Percentiles rank a stretch among this genome's conserved stretches.
Evolutionary conservation across 1,140 invertebrate genomes (phyloP).

Genomic region (Rhagoletis zephyria): DNA sequence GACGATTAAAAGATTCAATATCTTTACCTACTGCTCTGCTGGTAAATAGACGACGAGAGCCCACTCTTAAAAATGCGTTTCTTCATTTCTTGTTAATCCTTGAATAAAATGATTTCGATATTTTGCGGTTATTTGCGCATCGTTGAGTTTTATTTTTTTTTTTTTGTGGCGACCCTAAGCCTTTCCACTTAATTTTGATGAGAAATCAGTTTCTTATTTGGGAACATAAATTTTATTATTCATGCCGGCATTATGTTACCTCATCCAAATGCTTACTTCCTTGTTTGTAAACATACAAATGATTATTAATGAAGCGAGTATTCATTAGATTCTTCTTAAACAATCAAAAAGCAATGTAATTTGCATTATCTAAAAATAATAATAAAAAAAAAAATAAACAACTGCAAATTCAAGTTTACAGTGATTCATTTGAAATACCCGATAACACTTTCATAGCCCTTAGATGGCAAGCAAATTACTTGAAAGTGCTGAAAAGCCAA

Average conservation of each 20-base stretch:
- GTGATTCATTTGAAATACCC: constrained; percentile 2
- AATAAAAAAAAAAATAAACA: neutral
- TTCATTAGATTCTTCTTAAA: constrained; percentile 9
- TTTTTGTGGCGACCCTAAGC: too few relatives aligned
- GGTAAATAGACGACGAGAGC: too few relatives aligned
- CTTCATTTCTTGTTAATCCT: too few relatives aligned
- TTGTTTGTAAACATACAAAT: neutral
- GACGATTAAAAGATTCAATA: too few relatives aligned
- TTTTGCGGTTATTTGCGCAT: too few relatives aligned
- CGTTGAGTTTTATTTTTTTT: too few relatives aligned
- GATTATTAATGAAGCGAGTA: neutral
- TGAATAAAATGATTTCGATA: too few relatives aligned
- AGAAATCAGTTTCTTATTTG: neutral
- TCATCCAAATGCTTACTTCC: neutral
- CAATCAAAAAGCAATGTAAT: constrained; percentile 15
- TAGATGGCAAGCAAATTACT: neutral
- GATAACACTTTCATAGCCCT: too few relatives aligned
- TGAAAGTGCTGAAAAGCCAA: neutral
- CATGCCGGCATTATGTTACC: constrained; percentile 19
- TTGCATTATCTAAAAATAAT: neutral
- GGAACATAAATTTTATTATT: neutral
- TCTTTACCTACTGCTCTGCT: too few relatives aligned
- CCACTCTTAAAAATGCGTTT: too few relatives aligned
- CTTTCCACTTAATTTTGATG: neutral
- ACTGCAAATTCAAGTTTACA: neutral